A percentile compares a stretch with the other conserved stretches of the same genome.
phyloP scores from a whole-genome alignment of 2,113 vertebrate genomes.

The Mus spicilegus region DNA sequence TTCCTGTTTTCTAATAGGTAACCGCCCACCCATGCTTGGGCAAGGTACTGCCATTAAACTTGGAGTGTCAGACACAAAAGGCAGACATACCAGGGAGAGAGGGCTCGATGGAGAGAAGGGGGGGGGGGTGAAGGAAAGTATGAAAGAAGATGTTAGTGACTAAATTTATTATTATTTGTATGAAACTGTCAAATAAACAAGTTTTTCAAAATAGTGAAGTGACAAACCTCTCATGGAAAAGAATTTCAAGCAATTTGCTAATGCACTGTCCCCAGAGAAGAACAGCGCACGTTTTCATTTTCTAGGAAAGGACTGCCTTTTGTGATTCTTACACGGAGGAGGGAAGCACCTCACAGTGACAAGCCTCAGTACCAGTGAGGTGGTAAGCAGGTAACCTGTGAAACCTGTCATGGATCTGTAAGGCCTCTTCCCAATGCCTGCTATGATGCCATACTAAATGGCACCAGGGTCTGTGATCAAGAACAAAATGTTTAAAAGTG shows the following conservation, averaged over 20 bases:
- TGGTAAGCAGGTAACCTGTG: not conserved
- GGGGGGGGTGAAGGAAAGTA: too few species aligned
- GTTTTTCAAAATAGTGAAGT: not conserved
- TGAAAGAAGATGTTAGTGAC: not conserved
- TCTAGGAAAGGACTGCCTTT: not conserved
- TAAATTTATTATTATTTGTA: not conserved
- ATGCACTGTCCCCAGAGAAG: not conserved
- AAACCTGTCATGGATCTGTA: not conserved
- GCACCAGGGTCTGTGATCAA: constrained; percentile 15
- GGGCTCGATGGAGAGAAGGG: not conserved
- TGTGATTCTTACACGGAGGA: not conserved
- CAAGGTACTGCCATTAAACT: not conserved
- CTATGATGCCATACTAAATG: not conserved
- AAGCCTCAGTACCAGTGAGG: not conserved
- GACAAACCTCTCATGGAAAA: not conserved
- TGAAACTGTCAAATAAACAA: not conserved
- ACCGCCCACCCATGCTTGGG: not conserved
- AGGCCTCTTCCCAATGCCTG: not conserved
- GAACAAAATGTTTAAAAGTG: constrained; percentile 41
- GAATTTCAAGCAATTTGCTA: constrained; percentile 35
- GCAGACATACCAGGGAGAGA: not conserved
- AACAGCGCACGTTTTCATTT: not conserved
- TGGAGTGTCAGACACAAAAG: too few species aligned
- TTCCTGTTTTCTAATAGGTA: not conserved
- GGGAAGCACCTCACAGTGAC: not conserved